Base-by-base conservation (phyloP, 2,888 invertebrate genomes). In the Troilus luridus region DNA sequence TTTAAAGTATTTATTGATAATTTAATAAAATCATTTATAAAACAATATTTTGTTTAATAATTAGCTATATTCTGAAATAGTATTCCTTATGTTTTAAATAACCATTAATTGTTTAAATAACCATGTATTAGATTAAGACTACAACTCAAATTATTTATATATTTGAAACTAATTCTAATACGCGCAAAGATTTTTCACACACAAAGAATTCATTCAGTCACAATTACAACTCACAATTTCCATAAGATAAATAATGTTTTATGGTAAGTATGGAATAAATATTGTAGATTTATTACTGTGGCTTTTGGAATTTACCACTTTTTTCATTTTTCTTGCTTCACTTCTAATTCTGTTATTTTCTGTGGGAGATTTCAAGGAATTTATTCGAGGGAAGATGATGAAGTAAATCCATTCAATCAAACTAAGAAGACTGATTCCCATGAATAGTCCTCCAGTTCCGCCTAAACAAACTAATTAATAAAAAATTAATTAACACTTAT, bases 351-450 rank as follows among this genome's bases (percentile, higher is more conserved):
- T 67, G 24, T 24, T 24, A 67, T 14, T 27, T 27, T 6, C 7
- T 7, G 27, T 12, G 6, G 24, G 11, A 67, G 67, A 67, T 67
- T 67, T 67, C 27, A 54, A 81, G 9, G 81, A 9, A 54, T 54
- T 17, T 19, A 54, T 1, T 54, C 54, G 17, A 7, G 5, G 41
- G 14, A 91, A 91, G 88, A 88, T 88, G 88, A 88, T 90, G 88
- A 92, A 97, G 93, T 97, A 97, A 2, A 97, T 93, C 59, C 97
- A 95, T 94, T 97, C 97, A 92, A 96, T 95, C 92, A 97, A 96
- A 92, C 97, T 97, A 67, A 97, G 95, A 0, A 97, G 96, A 93
- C 97, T 97, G 93, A 96, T 97, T 72, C 97, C 97, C 11, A 97
- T 95, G 94, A 97, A 97, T 8, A 97, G 94, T 0, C 97, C 97